phyloP scores from a whole-genome alignment of 2,888 invertebrate species.

The Drosophila kuntzei region DNA sequence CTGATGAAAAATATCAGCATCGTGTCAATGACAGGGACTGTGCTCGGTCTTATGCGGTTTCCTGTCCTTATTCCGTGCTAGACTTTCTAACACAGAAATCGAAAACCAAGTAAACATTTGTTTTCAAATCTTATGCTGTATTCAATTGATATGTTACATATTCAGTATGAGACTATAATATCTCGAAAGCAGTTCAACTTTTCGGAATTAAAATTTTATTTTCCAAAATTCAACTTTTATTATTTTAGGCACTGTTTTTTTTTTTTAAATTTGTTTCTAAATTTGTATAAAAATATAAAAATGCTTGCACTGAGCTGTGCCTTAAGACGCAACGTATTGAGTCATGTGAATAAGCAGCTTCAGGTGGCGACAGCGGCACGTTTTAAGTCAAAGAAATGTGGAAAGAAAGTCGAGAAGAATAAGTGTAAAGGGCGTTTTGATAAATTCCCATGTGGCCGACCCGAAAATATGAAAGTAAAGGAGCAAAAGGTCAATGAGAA shows the following conservation, averaged over 20 bases:
- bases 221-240: conserved; percentile 14
- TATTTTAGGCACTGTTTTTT: conserved; percentile 13
- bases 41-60: conserved; percentile 47
- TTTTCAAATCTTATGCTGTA: background rate
- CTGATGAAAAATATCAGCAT: conserved; percentile 54
- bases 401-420: background rate
- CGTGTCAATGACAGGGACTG: conserved; percentile 33
- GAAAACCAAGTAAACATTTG: conserved; percentile 30
- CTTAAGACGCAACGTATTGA: background rate
- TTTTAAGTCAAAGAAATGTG: conserved; percentile 38
- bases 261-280: background rate
- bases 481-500: conserved; percentile 17
- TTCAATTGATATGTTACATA: background rate
- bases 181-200: conserved; percentile 6
- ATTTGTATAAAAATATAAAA: background rate
- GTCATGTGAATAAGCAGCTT: background rate
- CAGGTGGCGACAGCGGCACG: conserved; percentile 25
- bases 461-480: background rate
- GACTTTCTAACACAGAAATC: conserved; percentile 46
- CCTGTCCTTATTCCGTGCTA: conserved; percentile 65
- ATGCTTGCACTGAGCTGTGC: conserved; percentile 23
- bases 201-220: conserved; percentile 17
- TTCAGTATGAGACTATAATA: conserved; percentile 3
- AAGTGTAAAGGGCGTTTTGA: conserved; percentile 29
- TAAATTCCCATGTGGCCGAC: conserved; percentile 57